Percentiles rank a stretch among this genome's conserved stretches.
Conservation (phyloP, 1,140 invertebrate genomes). For the Drosophila ogumai region DNA sequence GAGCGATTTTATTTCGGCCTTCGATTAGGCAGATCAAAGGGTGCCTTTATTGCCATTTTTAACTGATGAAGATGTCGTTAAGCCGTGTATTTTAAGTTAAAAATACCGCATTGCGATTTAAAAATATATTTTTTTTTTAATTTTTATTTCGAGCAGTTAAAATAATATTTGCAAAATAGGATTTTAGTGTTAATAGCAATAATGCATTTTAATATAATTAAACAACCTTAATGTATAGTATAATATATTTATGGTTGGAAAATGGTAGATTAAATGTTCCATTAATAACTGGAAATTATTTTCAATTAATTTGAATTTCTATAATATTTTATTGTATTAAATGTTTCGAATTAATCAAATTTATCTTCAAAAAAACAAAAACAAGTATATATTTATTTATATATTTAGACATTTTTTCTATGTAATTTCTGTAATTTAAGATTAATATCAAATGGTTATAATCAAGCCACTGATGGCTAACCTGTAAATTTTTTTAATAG, state of each 20-base stretch:
- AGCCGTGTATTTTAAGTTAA: neutral
- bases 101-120: too few species aligned
- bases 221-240: neutral
- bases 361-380: too few species aligned
- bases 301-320: neutral
- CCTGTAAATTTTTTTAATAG: neutral
- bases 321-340: neutral
- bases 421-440: neutral
- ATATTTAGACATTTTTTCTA: too few species aligned
- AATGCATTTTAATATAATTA: neutral
- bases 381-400: too few species aligned
- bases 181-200: neutral
- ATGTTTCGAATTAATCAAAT: too few species aligned
- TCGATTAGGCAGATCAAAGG: conserved; percentile 83
- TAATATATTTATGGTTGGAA: neutral
- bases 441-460: too few species aligned
- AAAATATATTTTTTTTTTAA: neutral
- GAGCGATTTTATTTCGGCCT: conserved; percentile 56
- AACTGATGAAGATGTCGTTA: conserved; percentile 60
- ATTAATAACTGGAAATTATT: too few species aligned
- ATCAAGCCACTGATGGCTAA: too few species aligned
- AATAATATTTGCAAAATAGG: neutral
- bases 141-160: neutral
- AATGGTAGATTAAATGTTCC: neutral
- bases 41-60: conserved; percentile 70